Evolutionary conservation across 2,113 vertebrate species (phyloP).

Genomic region (Chamaea fasciata): DNA sequence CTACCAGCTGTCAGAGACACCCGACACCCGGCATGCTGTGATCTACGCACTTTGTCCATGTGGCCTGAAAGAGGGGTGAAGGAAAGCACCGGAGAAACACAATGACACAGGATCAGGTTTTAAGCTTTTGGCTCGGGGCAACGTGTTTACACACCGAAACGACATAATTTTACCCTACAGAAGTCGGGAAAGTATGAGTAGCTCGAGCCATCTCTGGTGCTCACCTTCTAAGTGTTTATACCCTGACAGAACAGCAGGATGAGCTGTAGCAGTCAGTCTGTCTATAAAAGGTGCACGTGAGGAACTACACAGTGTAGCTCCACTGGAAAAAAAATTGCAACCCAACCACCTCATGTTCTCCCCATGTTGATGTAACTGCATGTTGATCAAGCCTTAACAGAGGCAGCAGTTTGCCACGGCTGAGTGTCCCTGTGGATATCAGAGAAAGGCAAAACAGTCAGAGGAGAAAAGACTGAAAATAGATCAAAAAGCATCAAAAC

Average conservation of each 20-base stretch:
- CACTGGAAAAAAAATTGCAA: background rate
- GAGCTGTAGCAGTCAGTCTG: background rate
- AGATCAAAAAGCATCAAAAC: background rate
- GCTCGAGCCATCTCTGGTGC: background rate
- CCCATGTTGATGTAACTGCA: background rate
- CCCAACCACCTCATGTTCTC: background rate
- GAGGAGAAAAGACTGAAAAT: background rate
- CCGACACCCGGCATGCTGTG: background rate
- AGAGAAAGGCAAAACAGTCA: background rate
- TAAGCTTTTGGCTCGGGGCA: background rate
- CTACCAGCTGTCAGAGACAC: background rate
- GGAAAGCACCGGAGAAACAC: background rate
- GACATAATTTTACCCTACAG: background rate
- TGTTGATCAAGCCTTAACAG: background rate
- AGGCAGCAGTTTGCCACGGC: background rate
- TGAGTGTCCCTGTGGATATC: background rate
- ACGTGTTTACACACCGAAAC: background rate
- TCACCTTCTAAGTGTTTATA: background rate
- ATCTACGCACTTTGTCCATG: background rate
- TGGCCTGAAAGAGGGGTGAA: constrained; percentile 31
- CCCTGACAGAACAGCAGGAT: background rate
- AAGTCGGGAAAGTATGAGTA: background rate
- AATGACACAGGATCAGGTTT: background rate
- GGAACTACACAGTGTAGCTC: background rate
- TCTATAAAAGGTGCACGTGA: background rate